These are phyloP conservation scores for Pammene fasciana DNA, from an alignment of 2,888 invertebrate genomes.

Conservation along the genomic window DNA sequence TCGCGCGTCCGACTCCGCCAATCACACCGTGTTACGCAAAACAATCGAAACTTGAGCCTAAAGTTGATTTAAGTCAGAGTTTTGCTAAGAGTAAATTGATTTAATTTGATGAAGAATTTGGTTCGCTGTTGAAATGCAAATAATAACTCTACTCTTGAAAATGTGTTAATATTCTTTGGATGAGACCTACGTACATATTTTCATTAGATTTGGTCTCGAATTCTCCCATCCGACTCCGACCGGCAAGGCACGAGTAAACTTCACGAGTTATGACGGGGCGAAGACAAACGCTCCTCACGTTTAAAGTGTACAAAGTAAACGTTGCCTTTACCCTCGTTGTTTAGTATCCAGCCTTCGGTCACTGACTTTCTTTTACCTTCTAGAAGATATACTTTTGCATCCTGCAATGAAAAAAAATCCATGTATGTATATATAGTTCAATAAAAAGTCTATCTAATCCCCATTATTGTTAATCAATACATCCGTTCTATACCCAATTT, in stretches of 20 bases:
- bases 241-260: conserved; percentile 26
- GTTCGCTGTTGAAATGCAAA: not conserved
- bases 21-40: conserved; percentile 24
- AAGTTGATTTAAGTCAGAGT: not conserved
- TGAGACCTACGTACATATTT: not conserved
- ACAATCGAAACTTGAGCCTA: conserved; percentile 16
- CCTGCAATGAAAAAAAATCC: not conserved
- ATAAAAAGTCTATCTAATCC: too few relatives aligned
- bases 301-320: conserved; percentile 28
- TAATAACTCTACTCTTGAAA: not conserved
- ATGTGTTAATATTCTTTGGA: not conserved
- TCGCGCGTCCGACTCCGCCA: conserved; percentile 10
- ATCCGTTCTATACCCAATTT: too few relatives aligned
- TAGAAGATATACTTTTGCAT: conserved; percentile 2
- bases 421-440: too few relatives aligned
- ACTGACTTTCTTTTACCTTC: conserved; percentile 1
- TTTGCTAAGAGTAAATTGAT: not conserved
- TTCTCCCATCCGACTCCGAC: not conserved
- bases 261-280: conserved; percentile 23
- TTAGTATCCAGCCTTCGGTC: conserved; percentile 6
- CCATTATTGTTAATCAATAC: too few relatives aligned
- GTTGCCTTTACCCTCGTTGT: conserved; percentile 21
- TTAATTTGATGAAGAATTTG: conserved; percentile 3
- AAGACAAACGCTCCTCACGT: conserved; percentile 31
- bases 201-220: conserved; percentile 4